Evolutionary conservation across 2,113 vertebrate genomes (phyloP).

Genomic region (Pygoscelis adeliae): DNA sequence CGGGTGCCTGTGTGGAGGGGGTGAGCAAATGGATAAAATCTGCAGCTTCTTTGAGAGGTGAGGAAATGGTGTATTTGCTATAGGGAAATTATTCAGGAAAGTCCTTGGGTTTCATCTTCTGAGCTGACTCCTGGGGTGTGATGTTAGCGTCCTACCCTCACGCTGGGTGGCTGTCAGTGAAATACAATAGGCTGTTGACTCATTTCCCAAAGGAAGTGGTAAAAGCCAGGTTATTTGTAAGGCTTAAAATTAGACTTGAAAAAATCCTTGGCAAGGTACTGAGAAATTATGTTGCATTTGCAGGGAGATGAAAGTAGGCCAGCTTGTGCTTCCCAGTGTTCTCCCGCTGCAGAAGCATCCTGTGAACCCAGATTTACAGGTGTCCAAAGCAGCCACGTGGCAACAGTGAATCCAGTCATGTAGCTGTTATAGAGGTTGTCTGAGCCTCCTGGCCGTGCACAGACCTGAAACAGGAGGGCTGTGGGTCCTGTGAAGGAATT

Average conservation of each 20-base stretch:
- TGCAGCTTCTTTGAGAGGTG: background rate
- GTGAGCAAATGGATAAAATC: background rate
- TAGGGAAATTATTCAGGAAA: background rate
- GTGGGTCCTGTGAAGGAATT: background rate
- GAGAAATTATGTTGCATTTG: background rate
- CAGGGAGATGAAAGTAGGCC: background rate
- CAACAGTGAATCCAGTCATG: background rate
- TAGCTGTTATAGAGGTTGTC: background rate
- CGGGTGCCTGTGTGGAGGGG: rapidly evolving
- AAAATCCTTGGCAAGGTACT: slow-evolving; percentile 18
- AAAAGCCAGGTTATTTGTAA: slow-evolving; percentile 26
- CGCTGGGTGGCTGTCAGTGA: background rate
- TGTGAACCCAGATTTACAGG: background rate
- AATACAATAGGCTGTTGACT: background rate
- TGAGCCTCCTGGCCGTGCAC: background rate
- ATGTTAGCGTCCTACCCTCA: background rate
- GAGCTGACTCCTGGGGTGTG: background rate
- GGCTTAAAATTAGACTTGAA: slow-evolving; percentile 39
- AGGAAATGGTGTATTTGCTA: background rate
- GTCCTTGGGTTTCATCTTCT: background rate
- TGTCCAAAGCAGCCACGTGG: background rate
- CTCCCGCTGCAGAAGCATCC: background rate
- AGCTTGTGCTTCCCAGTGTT: background rate
- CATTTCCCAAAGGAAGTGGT: background rate
- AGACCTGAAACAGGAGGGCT: background rate